These are phyloP conservation scores for Zosterops lateralis DNA, from an alignment of 2,113 vertebrate species.

Conservation along the genomic window DNA sequence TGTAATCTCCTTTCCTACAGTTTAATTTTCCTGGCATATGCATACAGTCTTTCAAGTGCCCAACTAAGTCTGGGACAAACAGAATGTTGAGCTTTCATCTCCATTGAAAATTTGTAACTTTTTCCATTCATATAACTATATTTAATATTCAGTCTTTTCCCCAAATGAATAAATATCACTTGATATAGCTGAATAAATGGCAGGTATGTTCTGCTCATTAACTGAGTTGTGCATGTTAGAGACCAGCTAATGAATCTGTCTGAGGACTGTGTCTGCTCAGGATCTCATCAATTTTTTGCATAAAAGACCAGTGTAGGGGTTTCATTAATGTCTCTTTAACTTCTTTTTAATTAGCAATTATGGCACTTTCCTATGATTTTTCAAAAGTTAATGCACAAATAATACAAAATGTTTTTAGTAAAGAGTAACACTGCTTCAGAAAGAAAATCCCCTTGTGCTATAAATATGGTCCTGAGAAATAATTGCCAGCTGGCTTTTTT, in stretches of 20 bases:
- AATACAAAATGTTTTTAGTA: not conserved
- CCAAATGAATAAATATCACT: not conserved
- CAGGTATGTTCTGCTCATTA: not conserved
- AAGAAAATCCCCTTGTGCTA: slow-evolving; percentile 20
- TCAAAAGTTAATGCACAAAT: slow-evolving; percentile 18
- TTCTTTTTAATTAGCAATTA: slow-evolving; percentile 33
- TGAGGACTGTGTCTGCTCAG: not conserved
- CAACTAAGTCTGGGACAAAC: not conserved
- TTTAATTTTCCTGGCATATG: not conserved
- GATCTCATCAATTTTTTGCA: not conserved
- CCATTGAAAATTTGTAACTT: not conserved
- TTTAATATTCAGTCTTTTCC: not conserved
- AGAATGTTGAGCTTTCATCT: not conserved
- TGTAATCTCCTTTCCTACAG: not conserved
- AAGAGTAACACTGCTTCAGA: not conserved
- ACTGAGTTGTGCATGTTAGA: not conserved
- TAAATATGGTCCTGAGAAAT: slow-evolving; percentile 22
- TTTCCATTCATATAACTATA: not conserved
- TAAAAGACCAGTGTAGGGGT: not conserved
- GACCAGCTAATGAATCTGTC: slow-evolving; percentile 12
- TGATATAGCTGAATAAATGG: not conserved
- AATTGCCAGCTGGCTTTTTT: slow-evolving; percentile 23
- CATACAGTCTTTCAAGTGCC: not conserved
- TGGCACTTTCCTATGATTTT: not conserved
- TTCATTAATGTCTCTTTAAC: slow-evolving; percentile 40